Evolutionary conservation across 1,140 invertebrate species (phyloP).

Genomic region (Ectropis grisescens): DNA sequence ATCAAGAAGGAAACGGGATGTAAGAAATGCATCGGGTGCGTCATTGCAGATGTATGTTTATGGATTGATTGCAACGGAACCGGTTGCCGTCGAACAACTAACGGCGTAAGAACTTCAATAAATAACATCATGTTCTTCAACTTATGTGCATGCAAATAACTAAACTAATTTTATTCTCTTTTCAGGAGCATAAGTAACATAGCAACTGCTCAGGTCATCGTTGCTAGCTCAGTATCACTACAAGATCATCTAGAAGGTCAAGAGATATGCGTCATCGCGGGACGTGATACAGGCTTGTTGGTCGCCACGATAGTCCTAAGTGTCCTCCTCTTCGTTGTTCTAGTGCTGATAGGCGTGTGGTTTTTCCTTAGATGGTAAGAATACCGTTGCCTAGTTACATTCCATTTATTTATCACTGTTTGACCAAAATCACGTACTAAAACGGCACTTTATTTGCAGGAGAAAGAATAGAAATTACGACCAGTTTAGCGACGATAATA

Average conservation of each 20-base stretch:
- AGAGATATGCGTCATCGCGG: conserved; percentile 25
- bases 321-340: conserved; percentile 36
- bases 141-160: no score
- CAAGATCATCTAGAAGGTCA: conserved; percentile 47
- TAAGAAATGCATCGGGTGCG: conserved; percentile 11
- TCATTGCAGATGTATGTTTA: conserved; percentile 45
- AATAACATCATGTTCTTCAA: no score
- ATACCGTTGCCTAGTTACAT: conserved; percentile 15
- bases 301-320: conserved; percentile 45
- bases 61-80: conserved; percentile 36
- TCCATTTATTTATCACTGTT: conserved; percentile 5
- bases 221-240: conserved; percentile 31
- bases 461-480: conserved; percentile 33
- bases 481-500: conserved; percentile 41
- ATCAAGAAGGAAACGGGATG: conserved; percentile 14
- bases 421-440: conserved; percentile 5
- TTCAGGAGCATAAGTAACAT: conserved; percentile 44
- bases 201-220: conserved; percentile 20
- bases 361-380: conserved; percentile 46
- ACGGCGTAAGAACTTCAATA: conserved; percentile 17
- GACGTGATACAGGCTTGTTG: conserved; percentile 41
- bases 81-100: conserved; percentile 30
- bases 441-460: conserved; percentile 24
- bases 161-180: conserved; percentile 13
- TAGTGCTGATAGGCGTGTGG: conserved; percentile 29